Conservation (phyloP, 37 sponge, comb jelly and placozoan genomes). For the Mnemiopsis leidyi region DNA sequence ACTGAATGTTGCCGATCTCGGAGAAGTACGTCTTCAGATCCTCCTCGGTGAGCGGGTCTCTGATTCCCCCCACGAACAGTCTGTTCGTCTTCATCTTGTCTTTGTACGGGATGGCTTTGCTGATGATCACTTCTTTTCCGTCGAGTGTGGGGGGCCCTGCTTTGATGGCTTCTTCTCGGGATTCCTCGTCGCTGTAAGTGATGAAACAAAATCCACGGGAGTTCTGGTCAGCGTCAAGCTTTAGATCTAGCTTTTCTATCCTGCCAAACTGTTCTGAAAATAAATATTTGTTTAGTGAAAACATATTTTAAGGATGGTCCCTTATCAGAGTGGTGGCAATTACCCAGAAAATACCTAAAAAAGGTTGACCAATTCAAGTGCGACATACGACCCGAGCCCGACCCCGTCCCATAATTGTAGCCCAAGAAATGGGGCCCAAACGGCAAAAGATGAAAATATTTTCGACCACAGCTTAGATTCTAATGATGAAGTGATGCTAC, state of each 20-base stretch:
- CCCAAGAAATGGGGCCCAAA: no score
- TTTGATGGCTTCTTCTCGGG: background rate
- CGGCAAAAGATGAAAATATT: no score
- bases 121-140: slow-evolving; percentile 29
- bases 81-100: slow-evolving; percentile 11
- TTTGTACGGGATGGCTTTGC: slow-evolving; percentile 8
- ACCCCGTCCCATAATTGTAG: no score
- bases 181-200: background rate
- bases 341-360: no score
- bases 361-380: no score
- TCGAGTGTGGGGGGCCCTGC: slow-evolving; percentile 7
- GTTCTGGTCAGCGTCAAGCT: slow-evolving; percentile 7
- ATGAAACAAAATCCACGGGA: slow-evolving; percentile 15
- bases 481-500: no score
- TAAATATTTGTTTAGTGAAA: background rate
- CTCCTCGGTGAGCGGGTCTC: background rate
- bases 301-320: no score
- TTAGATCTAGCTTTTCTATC: slow-evolving; percentile 18
- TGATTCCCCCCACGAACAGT: slow-evolving; percentile 10
- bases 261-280: background rate
- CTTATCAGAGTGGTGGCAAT: no score
- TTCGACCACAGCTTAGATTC: no score
- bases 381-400: no score
- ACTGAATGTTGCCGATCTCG: background rate
- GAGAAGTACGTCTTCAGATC: slow-evolving; percentile 22